Percentiles rank a stretch among this genome's conserved stretches.
Conservation (phyloP, 2,113 vertebrate genomes). For the Labeo rohita region DNA sequence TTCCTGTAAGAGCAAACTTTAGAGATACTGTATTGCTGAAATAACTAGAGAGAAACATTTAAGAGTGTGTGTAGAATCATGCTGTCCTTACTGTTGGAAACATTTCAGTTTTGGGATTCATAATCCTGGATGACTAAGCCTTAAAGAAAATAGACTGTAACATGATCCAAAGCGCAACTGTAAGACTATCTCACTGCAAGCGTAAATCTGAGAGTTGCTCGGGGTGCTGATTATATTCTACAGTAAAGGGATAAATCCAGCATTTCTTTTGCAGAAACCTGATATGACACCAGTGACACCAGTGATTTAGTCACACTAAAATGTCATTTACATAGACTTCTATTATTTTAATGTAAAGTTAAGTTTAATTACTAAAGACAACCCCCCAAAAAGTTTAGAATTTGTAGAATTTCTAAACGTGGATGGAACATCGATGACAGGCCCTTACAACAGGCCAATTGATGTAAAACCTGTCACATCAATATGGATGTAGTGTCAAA, state of each 20-base stretch:
- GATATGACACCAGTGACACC: not conserved
- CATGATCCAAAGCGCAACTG: not conserved
- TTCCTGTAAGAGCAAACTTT: not conserved
- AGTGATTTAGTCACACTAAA: not conserved
- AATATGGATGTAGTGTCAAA: no score
- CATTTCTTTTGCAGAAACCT: not conserved
- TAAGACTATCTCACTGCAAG: not conserved
- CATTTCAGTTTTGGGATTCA: not conserved
- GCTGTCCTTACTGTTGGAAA: not conserved
- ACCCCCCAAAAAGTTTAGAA: not conserved
- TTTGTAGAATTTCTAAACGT: not conserved
- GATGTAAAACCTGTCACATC: no score
- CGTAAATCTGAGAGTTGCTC: not conserved
- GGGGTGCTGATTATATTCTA: conserved; percentile 4
- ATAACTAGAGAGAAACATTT: not conserved
- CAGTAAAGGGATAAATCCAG: not conserved
- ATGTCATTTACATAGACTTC: not conserved
- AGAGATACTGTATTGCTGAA: not conserved
- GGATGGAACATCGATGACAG: no score
- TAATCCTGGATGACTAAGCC: not conserved
- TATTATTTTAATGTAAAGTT: not conserved
- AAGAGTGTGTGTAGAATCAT: not conserved
- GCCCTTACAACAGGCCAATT: no score
- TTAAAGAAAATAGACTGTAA: not conserved
- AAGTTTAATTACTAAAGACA: not conserved